Base-by-base conservation (phyloP, 2,113 vertebrate genomes). In the Lutjanus erythropterus region DNA sequence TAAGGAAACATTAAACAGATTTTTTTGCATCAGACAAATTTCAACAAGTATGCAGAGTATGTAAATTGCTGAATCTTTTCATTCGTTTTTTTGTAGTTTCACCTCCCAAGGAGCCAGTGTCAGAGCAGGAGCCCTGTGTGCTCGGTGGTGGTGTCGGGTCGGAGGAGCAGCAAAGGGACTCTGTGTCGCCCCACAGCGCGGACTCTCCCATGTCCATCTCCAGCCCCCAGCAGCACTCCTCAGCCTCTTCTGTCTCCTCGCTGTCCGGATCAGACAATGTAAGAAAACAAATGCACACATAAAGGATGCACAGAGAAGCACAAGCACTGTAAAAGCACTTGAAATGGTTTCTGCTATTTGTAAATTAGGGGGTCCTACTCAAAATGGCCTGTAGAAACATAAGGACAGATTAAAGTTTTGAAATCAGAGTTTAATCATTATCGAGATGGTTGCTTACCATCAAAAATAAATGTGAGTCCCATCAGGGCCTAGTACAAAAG, bases 211-310 rank as follows among this genome's bases (percentile, higher is more conserved):
- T 97, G 94, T 96, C 97, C 37, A 92, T 98, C 86, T 92, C 96
- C 84, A 96, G 95, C 75, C 96, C 96, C 14, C 97, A 96, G 37
- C 97, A 97, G 91, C 93, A 95, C 91, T 96, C 95, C 0, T 98
- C 97, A 0, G 95, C 97, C 3, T 99, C 97, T 47, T 98, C 97
- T 0, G 96, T 97, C 29, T 98, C 98, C 35, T 99, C 98, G 0
- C 96, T 97, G 58, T 99, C 98, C 0, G 94, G 97, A 78, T 99
- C 97, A 75, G 98, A 99, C 90, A 97, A 98, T 12, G 98, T 99
- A 96, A 96, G 97, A 84, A 50, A 10, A 9, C 4, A 31, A 21
- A n/a, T 19, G 3, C 5, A 33, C 33, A 35, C n/a, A n/a, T n/a
- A n/a, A n/a, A n/a, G 27, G 16, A 31, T 16, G 9, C 21, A 6